These are phyloP conservation scores for Platypus cylindrus DNA, from an alignment of 2,888 invertebrate species.

Conservation along the genomic window DNA sequence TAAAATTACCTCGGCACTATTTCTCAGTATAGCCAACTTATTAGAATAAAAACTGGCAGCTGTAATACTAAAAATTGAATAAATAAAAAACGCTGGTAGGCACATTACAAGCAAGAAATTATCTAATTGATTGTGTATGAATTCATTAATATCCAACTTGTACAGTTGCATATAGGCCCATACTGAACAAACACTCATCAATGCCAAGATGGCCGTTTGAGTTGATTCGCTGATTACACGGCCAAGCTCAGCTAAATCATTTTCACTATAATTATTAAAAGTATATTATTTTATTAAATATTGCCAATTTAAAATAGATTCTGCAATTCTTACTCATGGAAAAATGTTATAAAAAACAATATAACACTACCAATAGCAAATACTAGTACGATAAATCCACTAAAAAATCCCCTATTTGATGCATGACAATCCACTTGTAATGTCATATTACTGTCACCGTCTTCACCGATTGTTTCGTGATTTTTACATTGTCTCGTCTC, in stretches of 20 bases:
- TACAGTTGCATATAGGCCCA: constrained; percentile 51
- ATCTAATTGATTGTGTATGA: constrained; percentile 52
- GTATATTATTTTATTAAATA: neutral
- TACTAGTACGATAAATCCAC: constrained; percentile 45
- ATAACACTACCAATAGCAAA: constrained; percentile 46
- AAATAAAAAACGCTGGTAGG: constrained; percentile 59
- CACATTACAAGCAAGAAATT: constrained; percentile 59
- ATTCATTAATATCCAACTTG: constrained; percentile 51
- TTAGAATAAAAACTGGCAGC: constrained; percentile 40
- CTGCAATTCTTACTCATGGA: constrained; percentile 34
- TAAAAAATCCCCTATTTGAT: constrained; percentile 61
- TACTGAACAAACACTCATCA: constrained; percentile 46
- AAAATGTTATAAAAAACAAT: constrained; percentile 44
- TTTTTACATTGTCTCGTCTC: constrained; percentile 13
- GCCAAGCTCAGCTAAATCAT: constrained; percentile 33
- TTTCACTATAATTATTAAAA: neutral
- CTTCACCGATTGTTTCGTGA: constrained; percentile 7
- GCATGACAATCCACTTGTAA: constrained; percentile 59
- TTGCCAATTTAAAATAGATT: neutral
- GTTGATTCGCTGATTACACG: constrained; percentile 40
- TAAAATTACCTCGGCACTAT: constrained; percentile 21
- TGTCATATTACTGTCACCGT: constrained; percentile 27
- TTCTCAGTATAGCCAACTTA: constrained; percentile 16
- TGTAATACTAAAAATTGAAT: constrained; percentile 53
- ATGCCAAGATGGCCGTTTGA: constrained; percentile 40